Evolutionary conservation across 1,140 invertebrate genomes (phyloP), one percentile per base, ranked within the genome.

Genomic region (Hycleus phaleratus): DNA sequence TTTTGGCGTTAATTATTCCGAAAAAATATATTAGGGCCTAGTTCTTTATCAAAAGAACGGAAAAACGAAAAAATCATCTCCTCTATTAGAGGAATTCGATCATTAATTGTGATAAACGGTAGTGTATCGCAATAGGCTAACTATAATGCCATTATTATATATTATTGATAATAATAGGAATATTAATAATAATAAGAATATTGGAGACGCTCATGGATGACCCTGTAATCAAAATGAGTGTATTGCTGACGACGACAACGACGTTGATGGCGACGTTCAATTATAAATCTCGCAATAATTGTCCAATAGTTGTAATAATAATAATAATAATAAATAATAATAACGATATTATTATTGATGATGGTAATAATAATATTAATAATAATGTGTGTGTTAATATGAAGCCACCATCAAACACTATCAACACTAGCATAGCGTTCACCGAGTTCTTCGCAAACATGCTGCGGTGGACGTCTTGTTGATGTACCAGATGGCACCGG

Each of bases 361-460:
- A 42, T 42, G 11, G 9, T 10, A n/a, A 42, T 10, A n/a, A n/a
- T 6, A 7, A 39, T 39, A 39, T 39, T 7, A 39, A 6, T 10
- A 42, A 47, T 26, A 54, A 38, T 3, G 60, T 59, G 56, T 56
- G 57, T 56, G 59, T 60, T 61, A 63, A 64, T 58, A 54, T 58
- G 49, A 56, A 69, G 66, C 67, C 67, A 66, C 61, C 72, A 77
- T 78, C 77, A 80, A 65, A 80, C 78, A 70, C 77, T 79, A 69
- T 80, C 78, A 55, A 79, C 77, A 61, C 74, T 77, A 44, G 76
- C 76, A 64, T 78, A 78, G 18, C 77, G 71, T 65, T 78, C 74
- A 59, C 78, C 77, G 10, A 79, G 66, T 55, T 78, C 76, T 63
- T 79, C 77, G 66, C 78, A 79, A 44, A 76, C 71, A 56, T 78